Conservation (phyloP, 2,797 vertebrate species). For the Cuculus canorus region DNA sequence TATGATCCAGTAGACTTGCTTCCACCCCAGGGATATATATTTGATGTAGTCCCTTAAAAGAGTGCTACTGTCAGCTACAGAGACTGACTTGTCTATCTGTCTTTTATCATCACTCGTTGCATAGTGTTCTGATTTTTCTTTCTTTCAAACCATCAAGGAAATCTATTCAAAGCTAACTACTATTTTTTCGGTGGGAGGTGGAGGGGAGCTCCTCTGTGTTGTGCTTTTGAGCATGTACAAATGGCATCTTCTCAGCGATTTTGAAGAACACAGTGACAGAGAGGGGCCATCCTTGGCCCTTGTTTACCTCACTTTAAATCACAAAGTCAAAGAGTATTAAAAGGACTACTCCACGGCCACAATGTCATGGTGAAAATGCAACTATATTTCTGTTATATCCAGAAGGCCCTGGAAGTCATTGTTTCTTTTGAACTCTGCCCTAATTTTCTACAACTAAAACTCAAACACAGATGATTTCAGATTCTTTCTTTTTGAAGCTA, state of each 20-base stretch:
- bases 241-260: neutral
- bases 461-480: neutral
- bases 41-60: neutral
- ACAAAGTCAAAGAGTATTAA: neutral
- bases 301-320: neutral
- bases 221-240: neutral
- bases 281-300: neutral
- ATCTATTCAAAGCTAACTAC: neutral
- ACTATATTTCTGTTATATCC: neutral
- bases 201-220: neutral
- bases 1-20: neutral
- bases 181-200: fast-evolving
- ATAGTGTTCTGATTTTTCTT: neutral
- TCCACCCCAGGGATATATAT: neutral
- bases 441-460: neutral
- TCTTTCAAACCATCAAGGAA: neutral
- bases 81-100: neutral
- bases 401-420: neutral
- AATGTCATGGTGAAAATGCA: neutral
- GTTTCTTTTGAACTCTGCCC: neutral
- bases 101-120: neutral
- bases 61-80: neutral
- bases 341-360: neutral
- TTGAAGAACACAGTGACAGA: neutral
- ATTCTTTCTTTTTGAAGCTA: neutral